These are phyloP conservation scores for Odontomyia ornata DNA, from an alignment of 2,888 invertebrate genomes.

Conservation along the genomic window DNA sequence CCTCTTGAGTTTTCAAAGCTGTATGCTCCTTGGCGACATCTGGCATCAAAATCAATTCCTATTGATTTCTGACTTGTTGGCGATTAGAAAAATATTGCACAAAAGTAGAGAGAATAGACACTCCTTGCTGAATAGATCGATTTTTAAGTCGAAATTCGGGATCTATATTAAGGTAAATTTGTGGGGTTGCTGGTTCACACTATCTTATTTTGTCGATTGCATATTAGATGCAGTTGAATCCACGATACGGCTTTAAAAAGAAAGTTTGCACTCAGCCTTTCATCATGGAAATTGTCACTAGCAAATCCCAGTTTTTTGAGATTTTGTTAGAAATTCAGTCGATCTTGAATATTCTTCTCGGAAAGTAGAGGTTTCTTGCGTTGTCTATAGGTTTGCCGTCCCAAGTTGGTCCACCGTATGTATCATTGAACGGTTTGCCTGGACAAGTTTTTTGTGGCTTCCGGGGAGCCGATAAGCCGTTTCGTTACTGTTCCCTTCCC, in stretches of 20 bases:
- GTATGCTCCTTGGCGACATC: not conserved
- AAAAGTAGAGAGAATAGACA: not conserved
- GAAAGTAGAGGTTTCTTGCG: too few relatives aligned
- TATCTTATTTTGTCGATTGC: too few relatives aligned
- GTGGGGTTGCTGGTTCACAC: not conserved
- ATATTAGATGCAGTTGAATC: too few relatives aligned
- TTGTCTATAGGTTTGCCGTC: too few relatives aligned
- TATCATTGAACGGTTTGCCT: not conserved
- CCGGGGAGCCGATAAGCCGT: not conserved
- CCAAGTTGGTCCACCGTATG: not conserved
- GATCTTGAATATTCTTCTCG: too few relatives aligned
- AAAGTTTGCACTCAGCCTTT: not conserved
- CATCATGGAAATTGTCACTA: not conserved
- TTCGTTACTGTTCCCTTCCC: not conserved
- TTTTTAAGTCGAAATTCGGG: not conserved
- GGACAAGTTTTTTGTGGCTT: not conserved
- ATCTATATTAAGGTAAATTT: not conserved
- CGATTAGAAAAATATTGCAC: not conserved
- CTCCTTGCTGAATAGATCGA: not conserved
- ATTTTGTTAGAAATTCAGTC: too few relatives aligned
- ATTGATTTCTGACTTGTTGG: not conserved
- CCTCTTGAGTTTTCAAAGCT: not conserved
- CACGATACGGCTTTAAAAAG: too few relatives aligned
- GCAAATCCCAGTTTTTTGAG: not conserved
- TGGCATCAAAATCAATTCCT: not conserved